Percentiles rank a stretch among this genome's conserved stretches.
These are phyloP conservation scores for Cydia amplana DNA, from an alignment of 1,140 invertebrate species.

Conservation along the genomic window DNA sequence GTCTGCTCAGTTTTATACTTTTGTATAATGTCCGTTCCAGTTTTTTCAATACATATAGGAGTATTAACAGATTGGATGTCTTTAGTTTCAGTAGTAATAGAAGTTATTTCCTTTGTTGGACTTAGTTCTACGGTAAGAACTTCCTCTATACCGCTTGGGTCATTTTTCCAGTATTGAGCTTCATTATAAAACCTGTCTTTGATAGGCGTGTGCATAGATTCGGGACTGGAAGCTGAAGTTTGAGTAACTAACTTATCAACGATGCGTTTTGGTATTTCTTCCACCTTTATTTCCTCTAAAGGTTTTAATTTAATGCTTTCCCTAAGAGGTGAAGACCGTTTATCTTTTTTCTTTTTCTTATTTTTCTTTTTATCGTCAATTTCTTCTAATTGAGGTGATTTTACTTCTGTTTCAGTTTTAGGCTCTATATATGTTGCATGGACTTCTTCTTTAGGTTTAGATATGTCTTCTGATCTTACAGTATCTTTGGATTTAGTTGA, in stretches of 20 bases:
- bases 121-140: slow-evolving; percentile 50
- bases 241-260: slow-evolving; percentile 36
- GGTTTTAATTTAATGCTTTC: slow-evolving; percentile 42
- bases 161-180: slow-evolving; percentile 71
- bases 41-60: neutral
- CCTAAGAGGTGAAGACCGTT: slow-evolving; percentile 36
- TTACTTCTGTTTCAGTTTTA: slow-evolving; percentile 36
- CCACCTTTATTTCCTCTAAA: slow-evolving; percentile 43
- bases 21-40: neutral
- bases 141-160: slow-evolving; percentile 52
- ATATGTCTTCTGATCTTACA: slow-evolving; percentile 38
- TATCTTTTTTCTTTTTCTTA: slow-evolving; percentile 70
- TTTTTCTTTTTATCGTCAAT: slow-evolving; percentile 54
- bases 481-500: slow-evolving; percentile 58
- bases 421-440: slow-evolving; percentile 37
- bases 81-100: slow-evolving; percentile 24
- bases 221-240: slow-evolving; percentile 60
- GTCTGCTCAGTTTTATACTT: neutral
- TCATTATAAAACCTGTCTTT: slow-evolving; percentile 72
- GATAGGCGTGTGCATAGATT: slow-evolving; percentile 66
- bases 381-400: slow-evolving; percentile 33
- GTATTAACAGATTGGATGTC: neutral
- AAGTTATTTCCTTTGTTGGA: slow-evolving; percentile 16
- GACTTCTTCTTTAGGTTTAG: slow-evolving; percentile 35
- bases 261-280: neutral